A percentile compares a stretch with the other conserved stretches of the same genome.
Conservation (phyloP, 2,113 vertebrate genomes). For the Ivindomyrus marchei region DNA sequence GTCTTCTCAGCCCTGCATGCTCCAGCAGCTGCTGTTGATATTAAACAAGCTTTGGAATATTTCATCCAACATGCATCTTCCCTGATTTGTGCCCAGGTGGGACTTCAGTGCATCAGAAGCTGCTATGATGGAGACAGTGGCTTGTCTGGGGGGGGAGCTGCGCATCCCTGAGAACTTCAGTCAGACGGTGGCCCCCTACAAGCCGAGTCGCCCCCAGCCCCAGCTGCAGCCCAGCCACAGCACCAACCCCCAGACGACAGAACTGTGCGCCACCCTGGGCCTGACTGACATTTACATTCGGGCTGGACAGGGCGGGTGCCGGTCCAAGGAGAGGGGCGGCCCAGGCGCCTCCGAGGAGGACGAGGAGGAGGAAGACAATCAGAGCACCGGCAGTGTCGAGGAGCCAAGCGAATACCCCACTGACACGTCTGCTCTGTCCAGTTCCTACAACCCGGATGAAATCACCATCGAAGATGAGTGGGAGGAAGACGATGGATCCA, state of each 20-base stretch:
- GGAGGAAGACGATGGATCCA: slow-evolving; percentile 38
- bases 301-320: slow-evolving; percentile 53
- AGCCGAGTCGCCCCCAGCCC: slow-evolving; percentile 68
- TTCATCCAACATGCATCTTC: background rate
- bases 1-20: background rate
- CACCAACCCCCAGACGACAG: slow-evolving; percentile 88
- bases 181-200: slow-evolving; percentile 65
- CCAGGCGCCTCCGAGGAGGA: slow-evolving; percentile 43
- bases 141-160: slow-evolving; percentile 73
- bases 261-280: slow-evolving; percentile 81
- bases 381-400: slow-evolving; percentile 67
- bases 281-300: slow-evolving; percentile 79
- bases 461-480: slow-evolving; percentile 87
- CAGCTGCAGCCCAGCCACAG: slow-evolving; percentile 57
- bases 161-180: slow-evolving; percentile 82
- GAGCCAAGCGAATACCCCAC: slow-evolving; percentile 83
- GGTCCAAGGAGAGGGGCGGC: slow-evolving; percentile 37
- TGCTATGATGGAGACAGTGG: slow-evolving; percentile 72
- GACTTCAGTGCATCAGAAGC: slow-evolving; percentile 81
- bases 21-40: background rate
- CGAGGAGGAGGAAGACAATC: slow-evolving; percentile 60
- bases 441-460: slow-evolving; percentile 86
- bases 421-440: slow-evolving; percentile 75
- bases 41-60: background rate
- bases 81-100: slow-evolving; percentile 66